Evolutionary conservation across 2,888 invertebrate species (phyloP).

Genomic region (Encarsia formosa): DNA sequence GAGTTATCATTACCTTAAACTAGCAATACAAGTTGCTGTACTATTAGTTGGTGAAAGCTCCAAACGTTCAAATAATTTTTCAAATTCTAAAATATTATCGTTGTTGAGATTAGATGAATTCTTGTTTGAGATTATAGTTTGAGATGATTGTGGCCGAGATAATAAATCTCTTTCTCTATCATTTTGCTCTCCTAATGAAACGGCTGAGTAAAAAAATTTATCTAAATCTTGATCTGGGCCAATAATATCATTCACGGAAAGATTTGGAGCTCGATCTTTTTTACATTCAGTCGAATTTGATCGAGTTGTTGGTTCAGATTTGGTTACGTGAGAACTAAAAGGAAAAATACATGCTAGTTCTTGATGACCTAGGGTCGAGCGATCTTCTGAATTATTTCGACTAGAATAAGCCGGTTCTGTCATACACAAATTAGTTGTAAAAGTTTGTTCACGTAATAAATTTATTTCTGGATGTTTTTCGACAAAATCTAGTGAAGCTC

Average conservation of each 20-base stretch:
- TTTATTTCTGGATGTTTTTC: conserved; percentile 40
- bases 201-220: conserved; percentile 32
- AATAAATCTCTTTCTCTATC: conserved; percentile 36
- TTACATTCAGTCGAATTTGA: conserved; percentile 45
- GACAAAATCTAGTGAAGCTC: conserved; percentile 27
- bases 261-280: conserved; percentile 30
- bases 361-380: conserved; percentile 4
- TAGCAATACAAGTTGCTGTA: conserved; percentile 31
- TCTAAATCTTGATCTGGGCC: conserved; percentile 30
- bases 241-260: conserved; percentile 31
- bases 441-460: conserved; percentile 31
- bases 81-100: conserved; percentile 37
- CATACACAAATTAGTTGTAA: conserved; percentile 13
- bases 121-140: conserved; percentile 33
- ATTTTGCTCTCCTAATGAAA: conserved; percentile 39
- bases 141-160: conserved; percentile 39
- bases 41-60: conserved; percentile 36
- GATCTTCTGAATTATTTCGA: conserved; percentile 19
- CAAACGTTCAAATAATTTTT: conserved; percentile 39
- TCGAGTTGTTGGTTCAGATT: conserved; percentile 37
- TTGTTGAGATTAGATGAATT: conserved; percentile 32
- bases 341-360: conserved; percentile 7
- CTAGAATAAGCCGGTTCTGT: conserved; percentile 25
- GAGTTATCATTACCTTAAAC: conserved; percentile 33
- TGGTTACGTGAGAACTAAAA: conserved; percentile 12